Evolutionary conservation across 2,888 invertebrate genomes (phyloP), one percentile per base, ranked within the genome.

Genomic region (Thecophora atra): DNA sequence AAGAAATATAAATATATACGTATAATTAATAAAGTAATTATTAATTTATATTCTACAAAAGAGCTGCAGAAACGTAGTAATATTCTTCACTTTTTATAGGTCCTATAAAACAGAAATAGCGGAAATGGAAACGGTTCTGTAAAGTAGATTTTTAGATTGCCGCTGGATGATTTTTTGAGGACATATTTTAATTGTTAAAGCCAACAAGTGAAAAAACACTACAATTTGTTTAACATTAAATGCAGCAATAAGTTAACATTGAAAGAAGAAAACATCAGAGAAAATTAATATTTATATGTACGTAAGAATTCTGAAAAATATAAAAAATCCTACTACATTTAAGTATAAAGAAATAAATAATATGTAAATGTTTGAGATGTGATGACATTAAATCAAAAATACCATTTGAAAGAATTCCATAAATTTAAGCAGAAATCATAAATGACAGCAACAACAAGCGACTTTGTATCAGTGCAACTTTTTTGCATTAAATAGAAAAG

Each of bases 101-200:
- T 86, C 87, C 3, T 87, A 90, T 86, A 89, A 91, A 88, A 93
- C 91, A 76, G 92, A 92, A 87, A 91, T 92, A 79, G 94, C 95
- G 81, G 95, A 95, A 90, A 94, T 95, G 92, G 95, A 95, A 90
- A 95, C 95, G 85, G 95, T 95, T 89, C 94, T 95, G 91, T 94
- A 94, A 70, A 30, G 11, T 11, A 26, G 51, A 17, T 47, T 37
- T 26, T 62, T 28, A 26, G 8, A 21, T 63, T 19, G 30, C 66
- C 66, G 21, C 30, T 37, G 52, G 42, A 66, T 37, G 19, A 28
- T 28, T n/a, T 60, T 13, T 24, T n/a, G 24, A 28, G 47, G 51
- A 65, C 15, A 51, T 51, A n/a, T 26, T 54, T 24, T 67, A 62
- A 60, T 56, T 19, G 28, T 56, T 37, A 19, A 13, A 44, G 44